Conservation (phyloP, 1,140 invertebrate species). For the Bombus vancouverensis region DNA sequence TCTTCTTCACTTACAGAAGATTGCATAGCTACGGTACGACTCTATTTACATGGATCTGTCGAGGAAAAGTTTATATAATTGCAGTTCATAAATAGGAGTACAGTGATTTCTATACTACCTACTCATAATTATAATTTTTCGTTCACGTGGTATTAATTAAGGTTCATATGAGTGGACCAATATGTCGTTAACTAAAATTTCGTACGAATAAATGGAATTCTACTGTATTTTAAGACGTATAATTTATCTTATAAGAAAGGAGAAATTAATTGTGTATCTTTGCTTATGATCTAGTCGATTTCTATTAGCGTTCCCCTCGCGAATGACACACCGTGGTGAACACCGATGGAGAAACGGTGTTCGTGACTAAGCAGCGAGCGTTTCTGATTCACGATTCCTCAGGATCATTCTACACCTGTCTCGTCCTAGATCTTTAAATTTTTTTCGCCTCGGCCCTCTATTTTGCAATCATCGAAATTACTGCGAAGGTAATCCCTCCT, state of each 20-base stretch:
- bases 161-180: too few species aligned
- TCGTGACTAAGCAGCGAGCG: conserved; percentile 51
- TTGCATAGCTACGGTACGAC: not conserved
- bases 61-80: too few species aligned
- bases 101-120: too few species aligned
- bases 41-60: not conserved
- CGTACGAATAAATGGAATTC: too few species aligned
- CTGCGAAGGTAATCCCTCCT: not conserved
- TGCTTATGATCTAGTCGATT: conserved; percentile 6
- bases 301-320: not conserved
- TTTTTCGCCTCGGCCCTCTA: conserved; percentile 2
- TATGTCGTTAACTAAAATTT: too few species aligned
- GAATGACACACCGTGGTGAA: conserved; percentile 29
- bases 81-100: too few species aligned
- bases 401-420: conserved; percentile 34
- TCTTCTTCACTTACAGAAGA: not conserved
- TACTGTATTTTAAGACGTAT: not conserved
- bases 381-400: conserved; percentile 22
- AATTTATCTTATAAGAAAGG: not conserved
- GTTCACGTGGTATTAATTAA: too few species aligned
- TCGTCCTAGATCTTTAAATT: conserved; percentile 47
- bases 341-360: conserved; percentile 49
- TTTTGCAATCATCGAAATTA: conserved; percentile 7
- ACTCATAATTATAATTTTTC: too few species aligned
- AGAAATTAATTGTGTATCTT: not conserved